phyloP scores from a whole-genome alignment of 1,140 invertebrate genomes.

The Penaeus indicus region DNA sequence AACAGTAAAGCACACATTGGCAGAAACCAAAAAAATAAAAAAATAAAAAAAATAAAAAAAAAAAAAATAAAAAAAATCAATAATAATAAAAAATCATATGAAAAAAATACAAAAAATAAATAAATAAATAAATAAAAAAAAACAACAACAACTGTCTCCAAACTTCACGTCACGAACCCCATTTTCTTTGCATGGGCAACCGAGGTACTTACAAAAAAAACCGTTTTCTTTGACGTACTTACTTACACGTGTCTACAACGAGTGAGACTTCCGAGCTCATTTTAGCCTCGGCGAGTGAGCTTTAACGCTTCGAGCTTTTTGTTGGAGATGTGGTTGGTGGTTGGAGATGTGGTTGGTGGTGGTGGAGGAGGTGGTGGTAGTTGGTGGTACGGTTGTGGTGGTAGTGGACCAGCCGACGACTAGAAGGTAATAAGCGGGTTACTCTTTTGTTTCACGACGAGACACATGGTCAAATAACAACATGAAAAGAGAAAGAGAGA shows the following conservation, averaged over 20 bases:
- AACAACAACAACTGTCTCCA: slow-evolving; percentile 7
- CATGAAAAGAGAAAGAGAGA: neutral
- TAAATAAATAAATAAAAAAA: too few species aligned
- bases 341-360: neutral
- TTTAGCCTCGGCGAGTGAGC: neutral
- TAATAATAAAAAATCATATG: too few species aligned
- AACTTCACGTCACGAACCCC: slow-evolving; percentile 38
- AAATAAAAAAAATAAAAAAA: too few species aligned
- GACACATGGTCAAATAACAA: neutral
- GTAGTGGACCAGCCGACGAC: slow-evolving; percentile 22
- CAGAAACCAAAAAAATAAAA: neutral
- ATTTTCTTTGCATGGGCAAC: slow-evolving; percentile 44
- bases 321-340: too few species aligned
- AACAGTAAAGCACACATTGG: slow-evolving; percentile 36
- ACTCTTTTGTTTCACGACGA: neutral
- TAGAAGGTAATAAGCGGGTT: slow-evolving; percentile 37
- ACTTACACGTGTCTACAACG: slow-evolving; percentile 8
- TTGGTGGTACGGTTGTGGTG: slow-evolving; percentile 12
- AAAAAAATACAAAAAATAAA: too few species aligned
- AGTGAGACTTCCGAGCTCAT: slow-evolving; percentile 13
- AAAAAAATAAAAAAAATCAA: too few species aligned
- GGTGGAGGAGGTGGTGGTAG: slow-evolving; percentile 21
- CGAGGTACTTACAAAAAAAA: slow-evolving; percentile 30
- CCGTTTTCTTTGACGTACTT: slow-evolving; percentile 29
- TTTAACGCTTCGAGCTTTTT: too few species aligned